These are phyloP conservation scores for Drosophila grimshawi DNA, from an alignment of 1,140 invertebrate species.

Conservation along the genomic window DNA sequence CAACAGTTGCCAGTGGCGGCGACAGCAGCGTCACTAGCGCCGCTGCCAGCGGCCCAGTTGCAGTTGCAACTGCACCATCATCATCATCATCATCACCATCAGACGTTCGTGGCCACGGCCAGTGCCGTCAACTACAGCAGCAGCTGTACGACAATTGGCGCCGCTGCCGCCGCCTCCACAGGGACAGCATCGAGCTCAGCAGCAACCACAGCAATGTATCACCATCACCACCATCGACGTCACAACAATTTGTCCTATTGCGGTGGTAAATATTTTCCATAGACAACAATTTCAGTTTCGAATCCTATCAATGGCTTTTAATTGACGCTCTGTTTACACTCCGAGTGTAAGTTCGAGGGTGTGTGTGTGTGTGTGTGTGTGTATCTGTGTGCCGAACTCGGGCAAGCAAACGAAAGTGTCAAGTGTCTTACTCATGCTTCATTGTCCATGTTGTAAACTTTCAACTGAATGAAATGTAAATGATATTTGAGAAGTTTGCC, in stretches of 20 bases:
- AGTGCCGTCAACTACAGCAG: conserved; percentile 65
- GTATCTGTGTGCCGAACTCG: conserved; percentile 3
- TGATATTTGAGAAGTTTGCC: background rate
- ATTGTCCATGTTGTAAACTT: conserved; percentile 27
- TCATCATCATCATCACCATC: conserved; percentile 75
- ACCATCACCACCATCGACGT: conserved; percentile 73
- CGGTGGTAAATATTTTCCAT: conserved; percentile 77
- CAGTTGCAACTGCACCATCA: conserved; percentile 71
- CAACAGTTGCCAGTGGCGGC: conserved; percentile 32
- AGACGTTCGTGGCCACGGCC: conserved; percentile 76
- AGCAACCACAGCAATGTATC: conserved; percentile 73
- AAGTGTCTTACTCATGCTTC: conserved; percentile 39
- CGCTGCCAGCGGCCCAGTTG: conserved; percentile 60
- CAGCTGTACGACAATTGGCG: conserved; percentile 51
- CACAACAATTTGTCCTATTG: conserved; percentile 84
- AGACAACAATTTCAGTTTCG: conserved; percentile 22
- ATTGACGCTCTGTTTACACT: conserved; percentile 44
- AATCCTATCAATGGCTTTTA: conserved; percentile 52
- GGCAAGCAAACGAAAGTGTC: conserved; percentile 45
- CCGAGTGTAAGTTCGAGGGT: background rate
- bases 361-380: background rate
- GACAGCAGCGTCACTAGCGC: conserved; percentile 30
- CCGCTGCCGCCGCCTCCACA: conserved; percentile 34
- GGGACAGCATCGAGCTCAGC: conserved; percentile 30
- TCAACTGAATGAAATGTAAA: conserved; percentile 21